A percentile compares a stretch with the other conserved stretches of the same genome.
phyloP scores from a whole-genome alignment of 2,797 vertebrate species.

The Sternarchorhynchus goeldii region DNA sequence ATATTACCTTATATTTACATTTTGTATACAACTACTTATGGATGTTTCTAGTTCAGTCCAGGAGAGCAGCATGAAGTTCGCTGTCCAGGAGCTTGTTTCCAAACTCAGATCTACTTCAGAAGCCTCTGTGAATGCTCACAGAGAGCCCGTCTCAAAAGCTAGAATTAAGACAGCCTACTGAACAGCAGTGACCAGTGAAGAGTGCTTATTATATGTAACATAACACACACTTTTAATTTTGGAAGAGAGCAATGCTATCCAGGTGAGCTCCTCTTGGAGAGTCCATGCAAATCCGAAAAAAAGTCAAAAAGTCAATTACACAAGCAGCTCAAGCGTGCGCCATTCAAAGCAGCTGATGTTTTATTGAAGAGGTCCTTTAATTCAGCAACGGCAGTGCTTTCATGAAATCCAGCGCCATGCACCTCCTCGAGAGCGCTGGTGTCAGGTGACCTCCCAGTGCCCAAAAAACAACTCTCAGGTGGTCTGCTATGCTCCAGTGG shows the following conservation, averaged over 20 bases:
- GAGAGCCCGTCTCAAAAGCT: background rate
- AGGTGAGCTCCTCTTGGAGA: constrained; percentile 80
- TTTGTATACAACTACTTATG: background rate
- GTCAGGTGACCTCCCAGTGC: constrained; percentile 78
- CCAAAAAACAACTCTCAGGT: constrained; percentile 84
- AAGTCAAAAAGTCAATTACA: constrained; percentile 85
- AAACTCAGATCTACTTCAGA: background rate
- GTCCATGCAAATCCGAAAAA: constrained; percentile 78
- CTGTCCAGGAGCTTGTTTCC: too few species aligned
- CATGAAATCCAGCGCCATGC: constrained; percentile 73
- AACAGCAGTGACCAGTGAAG: constrained; percentile 55
- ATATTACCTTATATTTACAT: background rate
- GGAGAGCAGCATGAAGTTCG: background rate
- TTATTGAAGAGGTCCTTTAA: constrained; percentile 84
- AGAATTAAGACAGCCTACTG: constrained; percentile 26
- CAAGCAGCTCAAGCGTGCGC: constrained; percentile 82
- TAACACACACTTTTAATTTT: constrained; percentile 53
- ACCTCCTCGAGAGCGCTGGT: constrained; percentile 75
- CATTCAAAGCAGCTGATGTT: constrained; percentile 83
- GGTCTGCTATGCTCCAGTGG: constrained; percentile 79
- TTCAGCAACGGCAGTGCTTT: constrained; percentile 73
- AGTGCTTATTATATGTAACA: constrained; percentile 54
- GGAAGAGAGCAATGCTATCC: constrained; percentile 70
- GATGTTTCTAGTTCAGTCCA: background rate
- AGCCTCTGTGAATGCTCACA: constrained; percentile 19